Base-by-base conservation (phyloP, 2,113 vertebrate species). In the Hucho hucho region DNA sequence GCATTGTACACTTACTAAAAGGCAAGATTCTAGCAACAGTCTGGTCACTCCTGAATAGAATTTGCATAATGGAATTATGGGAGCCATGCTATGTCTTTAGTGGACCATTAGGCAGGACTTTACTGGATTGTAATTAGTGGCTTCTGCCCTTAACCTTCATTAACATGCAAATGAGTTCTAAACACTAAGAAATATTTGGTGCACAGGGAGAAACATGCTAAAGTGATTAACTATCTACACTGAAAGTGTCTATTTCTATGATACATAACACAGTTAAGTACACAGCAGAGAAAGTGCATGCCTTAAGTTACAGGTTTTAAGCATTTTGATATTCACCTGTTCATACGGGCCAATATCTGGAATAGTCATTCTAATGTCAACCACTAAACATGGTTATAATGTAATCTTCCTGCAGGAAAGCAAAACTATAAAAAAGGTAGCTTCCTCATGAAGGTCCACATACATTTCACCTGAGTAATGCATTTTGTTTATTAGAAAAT, bases 41-140 rank as follows among this genome's bases (percentile, higher is more conserved):
- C 37, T 83, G 86, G 91, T 90, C 84, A 90, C 89, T 91, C 91
- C 84, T 90, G 91, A 93, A 89, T 87, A 56, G 90, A 87, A 96
- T 98, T 97, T 96, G 94, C 96, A 97, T 97, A 98, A 96, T 96
- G 94, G 92, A 93, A 95, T 96, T 95, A 96, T 88, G 89, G 94
- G 90, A 89, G 92, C 93, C 93, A 93, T 91, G 93, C 93, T 94
- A 88, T 89, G 90, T 94, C 91, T 95, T 93, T 93, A 86, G 92
- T 94, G 92, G 89, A 94, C 91, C 92, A 91, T 93, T 95, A 96
- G 94, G 93, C 94, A 93, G 92, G 91, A 94, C 93, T 90, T 93
- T 91, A 88, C 90, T 94, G 93, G 89, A 93, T 91, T 95, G 91
- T 96, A 97, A 99, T 98, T 97, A 97, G 94, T 94, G 95, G 91